Base-by-base conservation (phyloP, 2,113 vertebrate species). In the Climacteris rufus region DNA sequence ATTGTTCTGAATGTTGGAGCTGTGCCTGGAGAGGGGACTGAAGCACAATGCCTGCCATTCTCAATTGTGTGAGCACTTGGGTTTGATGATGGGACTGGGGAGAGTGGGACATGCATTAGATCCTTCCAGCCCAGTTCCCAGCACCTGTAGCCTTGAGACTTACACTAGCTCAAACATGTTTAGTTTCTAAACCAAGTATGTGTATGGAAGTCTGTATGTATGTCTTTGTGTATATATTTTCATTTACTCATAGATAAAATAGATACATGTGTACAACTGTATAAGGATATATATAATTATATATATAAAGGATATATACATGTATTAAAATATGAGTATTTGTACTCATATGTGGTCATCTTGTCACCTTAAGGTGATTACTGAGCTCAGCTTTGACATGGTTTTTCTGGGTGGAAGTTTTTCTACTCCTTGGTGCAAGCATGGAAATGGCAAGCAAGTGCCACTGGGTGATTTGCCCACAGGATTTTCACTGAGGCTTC, bases 1-100 rank as follows among this genome's bases (percentile, higher is more conserved):
- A 92, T 95, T 94, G 84, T 96, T 90, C 68, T 63, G 53, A 88
- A 25, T 8, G 53, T 68, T 95, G 94, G 88, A 96, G 76, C 90
- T 42, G 76, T 94, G 94, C 96, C 90, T 89, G 69, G 52, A n/a
- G 88, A 78, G 83, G 85, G 76, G 89, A 54, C 56, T 0, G 25
- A 28, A 94, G 84, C 68, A 86, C 96, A 93, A 84, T 93, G 93
- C 83, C 57, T 15, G 10, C 71, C 80, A 45, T 92, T 92, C 88
- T 90, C 72, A 47, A 61, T 95, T 93, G 90, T 95, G 60, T 45
- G 83, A 93, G 69, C 65, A 23, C 85, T 89, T 64, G 1, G n/a
- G 49, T 63, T 59, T 40, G 82, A 25, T 37, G 87, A 44, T 10
- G 25, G 59, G 45, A 9, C 68, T 39, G 6, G 40, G 40, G 70